Percentiles rank a stretch among this genome's conserved stretches.
Evolutionary conservation across 2,113 vertebrate genomes (phyloP).

Genomic region (Nymphicus hollandicus): DNA sequence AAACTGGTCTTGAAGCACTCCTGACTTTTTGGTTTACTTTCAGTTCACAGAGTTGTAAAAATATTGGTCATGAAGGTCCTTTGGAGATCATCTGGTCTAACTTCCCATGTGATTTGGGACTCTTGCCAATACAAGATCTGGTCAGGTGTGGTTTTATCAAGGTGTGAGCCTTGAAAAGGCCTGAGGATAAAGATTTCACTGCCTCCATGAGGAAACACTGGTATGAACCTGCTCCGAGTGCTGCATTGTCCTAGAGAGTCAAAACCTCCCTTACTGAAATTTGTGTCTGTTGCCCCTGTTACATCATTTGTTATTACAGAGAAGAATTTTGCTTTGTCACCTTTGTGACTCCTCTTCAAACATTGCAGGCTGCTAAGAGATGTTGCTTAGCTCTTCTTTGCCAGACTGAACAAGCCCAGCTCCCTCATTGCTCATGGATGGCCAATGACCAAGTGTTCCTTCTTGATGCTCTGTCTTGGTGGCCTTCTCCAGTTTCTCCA

Average conservation of each 20-base stretch:
- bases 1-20: not conserved
- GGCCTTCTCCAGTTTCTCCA: not conserved
- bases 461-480: not conserved
- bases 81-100: not conserved
- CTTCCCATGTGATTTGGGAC: not conserved
- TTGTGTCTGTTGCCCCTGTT: not conserved
- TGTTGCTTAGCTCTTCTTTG: not conserved
- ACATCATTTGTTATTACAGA: not conserved
- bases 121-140: not conserved
- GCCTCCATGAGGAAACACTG: not conserved
- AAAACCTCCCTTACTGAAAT: not conserved
- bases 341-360: not conserved
- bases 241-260: not conserved
- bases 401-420: not conserved
- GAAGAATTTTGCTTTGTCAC: not conserved
- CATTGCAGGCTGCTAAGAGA: not conserved
- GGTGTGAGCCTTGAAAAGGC: not conserved
- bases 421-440: not conserved
- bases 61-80: not conserved
- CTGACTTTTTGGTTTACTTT: conserved; percentile 8
- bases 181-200: not conserved
- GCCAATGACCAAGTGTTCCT: not conserved
- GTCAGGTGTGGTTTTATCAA: not conserved
- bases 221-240: not conserved
- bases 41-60: not conserved